Conservation (phyloP, 2,888 invertebrate species). For the Vesta saturnalis region DNA sequence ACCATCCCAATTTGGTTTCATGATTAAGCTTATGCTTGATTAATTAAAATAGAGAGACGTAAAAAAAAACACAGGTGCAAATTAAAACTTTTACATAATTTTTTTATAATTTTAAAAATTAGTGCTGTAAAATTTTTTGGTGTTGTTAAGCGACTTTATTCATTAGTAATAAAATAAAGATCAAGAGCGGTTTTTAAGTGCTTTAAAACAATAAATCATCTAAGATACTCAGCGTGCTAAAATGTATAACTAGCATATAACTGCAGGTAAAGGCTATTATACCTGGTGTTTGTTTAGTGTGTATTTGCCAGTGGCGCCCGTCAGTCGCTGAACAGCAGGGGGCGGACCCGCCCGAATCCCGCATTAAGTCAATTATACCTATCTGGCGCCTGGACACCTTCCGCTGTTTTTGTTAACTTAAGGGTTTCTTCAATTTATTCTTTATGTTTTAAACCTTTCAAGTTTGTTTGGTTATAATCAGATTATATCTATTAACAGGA, state of each 20-base stretch:
- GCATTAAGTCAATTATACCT: conserved; percentile 48
- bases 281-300: conserved; percentile 54
- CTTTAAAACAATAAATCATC: conserved; percentile 41
- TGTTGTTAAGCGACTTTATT: conserved; percentile 32
- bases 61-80: neutral
- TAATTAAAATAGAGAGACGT: too few species aligned
- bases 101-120: too few species aligned
- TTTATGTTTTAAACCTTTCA: conserved; percentile 8
- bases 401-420: conserved; percentile 24
- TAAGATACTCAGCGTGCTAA: conserved; percentile 36
- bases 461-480: neutral
- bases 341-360: conserved; percentile 44
- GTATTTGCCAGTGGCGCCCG: conserved; percentile 57
- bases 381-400: conserved; percentile 44
- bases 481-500: too few species aligned
- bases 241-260: conserved; percentile 48
- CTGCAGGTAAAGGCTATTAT: conserved; percentile 53
- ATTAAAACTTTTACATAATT: too few species aligned
- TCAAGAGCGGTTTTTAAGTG: conserved; percentile 41
- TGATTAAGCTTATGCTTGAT: too few species aligned
- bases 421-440: conserved; percentile 3
- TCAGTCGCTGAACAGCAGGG: conserved; percentile 53
- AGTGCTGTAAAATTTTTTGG: too few species aligned
- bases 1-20: too few species aligned
- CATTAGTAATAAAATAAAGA: conserved; percentile 35